Base-by-base conservation (phyloP, 92 coral and sea anemone genomes). In the Siderastrea siderea region DNA sequence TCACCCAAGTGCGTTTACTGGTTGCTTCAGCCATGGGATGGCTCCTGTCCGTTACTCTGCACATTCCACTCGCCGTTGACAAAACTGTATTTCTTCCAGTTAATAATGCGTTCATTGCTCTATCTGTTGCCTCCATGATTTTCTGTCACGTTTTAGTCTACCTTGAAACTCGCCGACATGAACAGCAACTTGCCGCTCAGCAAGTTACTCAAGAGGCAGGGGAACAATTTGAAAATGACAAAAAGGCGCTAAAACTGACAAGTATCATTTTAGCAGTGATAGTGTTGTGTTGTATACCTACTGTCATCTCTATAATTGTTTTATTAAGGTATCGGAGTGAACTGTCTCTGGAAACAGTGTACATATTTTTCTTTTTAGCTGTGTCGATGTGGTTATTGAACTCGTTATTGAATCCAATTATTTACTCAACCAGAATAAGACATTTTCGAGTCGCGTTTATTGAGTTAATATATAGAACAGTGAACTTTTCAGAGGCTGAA, bases 141-240 rank as follows among this genome's bases (percentile, higher is more conserved):
- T 81, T 81, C 68, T 81, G 75, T 5, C 86, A 81, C 5, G 47
- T 81, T 53, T 7, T 68, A 6, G 86, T 69, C 12, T 59, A 38
- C 58, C 57, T 44, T 43, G 86, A 68, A 38, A 45, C 48, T 16
- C 66, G 68, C 4, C 76, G 86, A 54, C 86, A 69, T 51, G 49
- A 58, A 53, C 54, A 81, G 67, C 38, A 70, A 53, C 12, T 81
- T 58, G 38, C 75, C 58, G 57, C 77, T 68, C 77, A 66, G 52
- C 77, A 81, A 71, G 77, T 81, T 58, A 68, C 86, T 6, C 75
- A 54, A 54, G 53, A 54, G n/a, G 50, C 51, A 45, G 58, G 46
- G 44, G 3, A 38, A 45, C 12, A 68, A 50, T 68, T 68, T 54
- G 0, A 11, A 11, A 80, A 47, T 38, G 55, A 81, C 50, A 68